Conservation (phyloP, 2,797 vertebrate species). For the Myotis vivesi region DNA sequence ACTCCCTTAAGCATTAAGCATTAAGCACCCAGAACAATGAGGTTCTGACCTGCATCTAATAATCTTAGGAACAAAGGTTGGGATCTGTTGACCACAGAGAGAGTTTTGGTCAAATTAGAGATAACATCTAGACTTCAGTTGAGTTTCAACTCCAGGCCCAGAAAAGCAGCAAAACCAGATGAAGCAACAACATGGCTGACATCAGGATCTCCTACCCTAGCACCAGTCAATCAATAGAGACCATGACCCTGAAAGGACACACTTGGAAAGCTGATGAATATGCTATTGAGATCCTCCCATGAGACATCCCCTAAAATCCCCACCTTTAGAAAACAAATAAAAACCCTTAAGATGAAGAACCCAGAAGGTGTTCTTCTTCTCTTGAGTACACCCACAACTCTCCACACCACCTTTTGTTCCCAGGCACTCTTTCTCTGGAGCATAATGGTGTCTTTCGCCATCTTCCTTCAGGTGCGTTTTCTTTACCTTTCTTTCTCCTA, state of each 20-base stretch:
- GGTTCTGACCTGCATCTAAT: neutral
- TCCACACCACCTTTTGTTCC: too few species aligned
- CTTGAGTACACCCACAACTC: too few species aligned
- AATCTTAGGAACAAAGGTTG: neutral
- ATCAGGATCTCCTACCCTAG: neutral
- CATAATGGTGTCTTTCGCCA: neutral
- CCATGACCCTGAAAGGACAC: neutral
- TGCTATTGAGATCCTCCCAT: neutral
- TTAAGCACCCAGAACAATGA: neutral
- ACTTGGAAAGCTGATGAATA: neutral
- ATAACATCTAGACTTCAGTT: neutral
- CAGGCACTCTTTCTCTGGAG: neutral
- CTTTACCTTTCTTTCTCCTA: neutral
- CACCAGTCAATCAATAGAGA: neutral
- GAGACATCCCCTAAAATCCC: neutral
- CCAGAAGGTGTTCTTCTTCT: neutral
- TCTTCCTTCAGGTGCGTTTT: neutral
- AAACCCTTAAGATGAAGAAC: neutral
- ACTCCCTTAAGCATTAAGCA: neutral
- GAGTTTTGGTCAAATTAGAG: neutral
- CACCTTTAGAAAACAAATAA: neutral
- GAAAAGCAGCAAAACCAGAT: neutral
- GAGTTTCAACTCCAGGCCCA: neutral
- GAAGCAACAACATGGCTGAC: neutral
- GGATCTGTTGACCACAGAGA: neutral